phyloP scores from a whole-genome alignment of 1,140 invertebrate genomes.

The Drosophila lacertosa region DNA sequence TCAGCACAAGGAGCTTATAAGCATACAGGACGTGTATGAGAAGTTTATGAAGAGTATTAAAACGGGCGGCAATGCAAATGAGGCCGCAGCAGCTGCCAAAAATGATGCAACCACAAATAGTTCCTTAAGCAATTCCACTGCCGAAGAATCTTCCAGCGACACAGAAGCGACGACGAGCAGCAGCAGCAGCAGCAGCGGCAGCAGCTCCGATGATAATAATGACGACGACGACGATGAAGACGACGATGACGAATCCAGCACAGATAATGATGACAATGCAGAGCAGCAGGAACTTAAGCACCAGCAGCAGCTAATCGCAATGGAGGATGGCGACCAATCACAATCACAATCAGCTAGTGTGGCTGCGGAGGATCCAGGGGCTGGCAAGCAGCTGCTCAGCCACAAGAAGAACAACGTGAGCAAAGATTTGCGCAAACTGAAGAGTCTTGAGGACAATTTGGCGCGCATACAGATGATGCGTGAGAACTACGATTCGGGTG shows the following conservation, averaged over 20 bases:
- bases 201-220: constrained; percentile 38
- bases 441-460: constrained; percentile 73
- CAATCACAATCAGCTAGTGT: background rate
- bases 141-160: constrained; percentile 56
- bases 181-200: constrained; percentile 31
- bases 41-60: constrained; percentile 81
- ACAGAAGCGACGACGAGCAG: constrained; percentile 33
- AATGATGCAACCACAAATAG: constrained; percentile 29
- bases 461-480: constrained; percentile 81
- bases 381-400: constrained; percentile 26
- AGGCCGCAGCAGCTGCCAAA: constrained; percentile 8
- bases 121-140: constrained; percentile 54
- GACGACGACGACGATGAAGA: constrained; percentile 28
- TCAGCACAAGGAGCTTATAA: constrained; percentile 32
- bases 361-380: background rate
- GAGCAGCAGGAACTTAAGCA: constrained; percentile 26
- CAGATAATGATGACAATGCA: constrained; percentile 3
- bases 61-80: constrained; percentile 30
- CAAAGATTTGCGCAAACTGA: constrained; percentile 71
- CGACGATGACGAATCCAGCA: constrained; percentile 14
- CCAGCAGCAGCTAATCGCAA: constrained; percentile 3
- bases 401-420: constrained; percentile 69
- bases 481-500: constrained; percentile 73
- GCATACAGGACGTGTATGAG: constrained; percentile 76
- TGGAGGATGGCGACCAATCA: constrained; percentile 14